phyloP scores from a whole-genome alignment of 2,113 vertebrate species.

The human (Homo sapiens) region GRCh38 chr15:68732001-68732500 shows the following conservation, averaged over 20 bases:
- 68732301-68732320: not conserved
- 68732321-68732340: not conserved
- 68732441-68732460: not conserved
- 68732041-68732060: not conserved
- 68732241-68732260: not conserved
- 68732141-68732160: not conserved
- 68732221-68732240: not conserved
- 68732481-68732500: not conserved
- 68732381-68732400: not conserved
- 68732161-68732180: not conserved
- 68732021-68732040: not conserved
- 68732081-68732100: not conserved
- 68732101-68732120: not conserved
- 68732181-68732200: conserved; percentile 7
- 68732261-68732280: not conserved
- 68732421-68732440: not conserved
- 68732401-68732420: not conserved
- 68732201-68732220: not conserved
- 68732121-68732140: not conserved
- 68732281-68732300: not conserved
- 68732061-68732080: not conserved
- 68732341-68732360: not conserved
- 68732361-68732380: not conserved
- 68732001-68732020: not conserved
- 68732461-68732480: not conserved